Base-by-base conservation (phyloP, 2,113 vertebrate species). In the Formicarius rufipectus region DNA sequence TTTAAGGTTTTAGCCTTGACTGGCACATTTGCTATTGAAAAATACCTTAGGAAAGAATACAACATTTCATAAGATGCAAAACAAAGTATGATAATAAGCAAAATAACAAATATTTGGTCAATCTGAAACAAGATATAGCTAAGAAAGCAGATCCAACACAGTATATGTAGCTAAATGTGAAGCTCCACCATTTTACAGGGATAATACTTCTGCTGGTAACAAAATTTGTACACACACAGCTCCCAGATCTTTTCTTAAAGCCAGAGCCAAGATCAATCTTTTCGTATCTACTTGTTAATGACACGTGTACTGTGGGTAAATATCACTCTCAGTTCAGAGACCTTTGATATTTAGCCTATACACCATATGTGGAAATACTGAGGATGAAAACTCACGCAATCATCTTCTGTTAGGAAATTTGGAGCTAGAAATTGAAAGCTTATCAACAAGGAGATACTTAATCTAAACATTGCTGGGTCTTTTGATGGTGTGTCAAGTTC, bases 331-430 rank as follows among this genome's bases (percentile, higher is more conserved):
- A 58, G 94, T 92, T 92, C 91, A 79, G 69, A 89, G 69, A 93
- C 89, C 95, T 95, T 89, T 97, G 96, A 94, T 97, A 97, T 97
- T 97, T 97, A 95, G 66, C 95, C 84, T 96, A 53, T 49, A 30
- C 2, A 0, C n/a, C 0, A 0, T 40, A 8, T 17, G 52, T 93
- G 91, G 87, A 87, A 92, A 91, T 89, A 44, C 76, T 1, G 4
- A 39, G 23, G n/a, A 82, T 84, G 56, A 90, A 95, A 92, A 40
- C 68, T 75, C 33, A 12, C 27, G n/a, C 50, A 89, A 81, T 92
- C 93, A 60, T 15, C 6, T 60, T 69, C 59, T 20, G 42, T 37
- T 52, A 82, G 68, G 53, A 87, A 95, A 75, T 52, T 25, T 63
- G 44, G 52, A 79, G 52, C 44, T 72, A 68, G 39, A 82, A 89